These are phyloP conservation scores for Globia sparganii DNA, from an alignment of 2,888 invertebrate genomes.

Conservation along the genomic window DNA sequence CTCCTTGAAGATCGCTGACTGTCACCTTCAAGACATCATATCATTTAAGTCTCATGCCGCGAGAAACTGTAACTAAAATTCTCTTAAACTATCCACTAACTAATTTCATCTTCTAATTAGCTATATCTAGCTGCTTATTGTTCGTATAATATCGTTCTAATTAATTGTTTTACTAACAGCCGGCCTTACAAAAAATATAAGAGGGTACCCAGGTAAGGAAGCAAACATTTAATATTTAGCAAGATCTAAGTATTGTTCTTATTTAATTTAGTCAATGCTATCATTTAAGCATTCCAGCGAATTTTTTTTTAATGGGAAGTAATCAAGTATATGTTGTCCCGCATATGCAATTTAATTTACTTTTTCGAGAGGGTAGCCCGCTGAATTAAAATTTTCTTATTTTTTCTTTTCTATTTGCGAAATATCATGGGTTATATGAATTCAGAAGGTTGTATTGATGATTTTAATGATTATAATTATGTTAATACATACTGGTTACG, in stretches of 20 bases:
- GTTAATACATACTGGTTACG: background rate
- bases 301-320: background rate
- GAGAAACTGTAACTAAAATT: background rate
- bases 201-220: slow-evolving; percentile 83
- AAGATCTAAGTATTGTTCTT: background rate
- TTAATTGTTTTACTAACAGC: slow-evolving; percentile 72
- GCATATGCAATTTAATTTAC: background rate
- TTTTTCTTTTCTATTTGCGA: too few species aligned
- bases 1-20: background rate
- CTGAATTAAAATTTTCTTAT: too few species aligned
- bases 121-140: background rate
- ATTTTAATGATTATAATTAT: too few species aligned
- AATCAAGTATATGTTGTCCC: background rate
- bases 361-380: background rate
- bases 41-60: background rate
- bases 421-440: too few species aligned
- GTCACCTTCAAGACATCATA: background rate
- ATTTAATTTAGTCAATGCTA: background rate
- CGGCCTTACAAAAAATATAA: slow-evolving; percentile 85
- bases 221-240: background rate
- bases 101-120: background rate
- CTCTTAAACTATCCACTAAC: background rate
- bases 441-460: too few species aligned
- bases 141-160: slow-evolving; percentile 23
- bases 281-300: background rate